A percentile compares a stretch with the other conserved stretches of the same genome.
Evolutionary conservation across 2,113 vertebrate genomes (phyloP).

Genomic region (Paedocypris sp.): DNA sequence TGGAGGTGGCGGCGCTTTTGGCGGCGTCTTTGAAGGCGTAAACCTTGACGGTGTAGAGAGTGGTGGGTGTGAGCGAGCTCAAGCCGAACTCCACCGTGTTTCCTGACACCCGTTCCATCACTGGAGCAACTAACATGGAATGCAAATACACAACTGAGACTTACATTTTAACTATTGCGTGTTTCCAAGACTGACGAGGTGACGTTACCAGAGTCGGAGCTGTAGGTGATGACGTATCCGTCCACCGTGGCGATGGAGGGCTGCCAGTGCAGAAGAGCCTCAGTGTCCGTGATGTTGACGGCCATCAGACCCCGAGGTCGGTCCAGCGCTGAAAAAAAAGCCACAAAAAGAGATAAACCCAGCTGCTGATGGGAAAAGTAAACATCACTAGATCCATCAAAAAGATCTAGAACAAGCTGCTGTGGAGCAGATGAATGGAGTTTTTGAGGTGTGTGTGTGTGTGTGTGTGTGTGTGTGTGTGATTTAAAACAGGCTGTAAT

Average conservation of each 20-base stretch:
- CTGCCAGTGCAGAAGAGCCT: slow-evolving; percentile 84
- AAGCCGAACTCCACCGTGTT: slow-evolving; percentile 84
- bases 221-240: slow-evolving; percentile 82
- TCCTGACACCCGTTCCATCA: slow-evolving; percentile 77
- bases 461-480: too few relatives aligned
- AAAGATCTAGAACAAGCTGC: too few relatives aligned
- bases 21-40: slow-evolving; percentile 74
- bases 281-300: slow-evolving; percentile 81
- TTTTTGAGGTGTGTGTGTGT: too few relatives aligned
- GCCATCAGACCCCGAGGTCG: slow-evolving; percentile 76
- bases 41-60: slow-evolving; percentile 73
- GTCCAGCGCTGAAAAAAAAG: slow-evolving; percentile 70
- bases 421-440: too few relatives aligned
- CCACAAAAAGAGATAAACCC: slow-evolving; percentile 29
- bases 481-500: too few relatives aligned
- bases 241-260: slow-evolving; percentile 87
- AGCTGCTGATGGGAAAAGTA: slow-evolving; percentile 34
- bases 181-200: not conserved
- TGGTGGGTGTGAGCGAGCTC: slow-evolving; percentile 71
- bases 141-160: slow-evolving; percentile 1
- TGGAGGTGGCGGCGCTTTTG: slow-evolving; percentile 71
- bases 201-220: slow-evolving; percentile 68
- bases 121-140: slow-evolving; percentile 61
- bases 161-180: not conserved
- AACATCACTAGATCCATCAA: too few relatives aligned